Percentiles rank a stretch among this genome's conserved stretches.
Conservation (phyloP, 2,888 invertebrate species). For the Ophonus ardosiacus region DNA sequence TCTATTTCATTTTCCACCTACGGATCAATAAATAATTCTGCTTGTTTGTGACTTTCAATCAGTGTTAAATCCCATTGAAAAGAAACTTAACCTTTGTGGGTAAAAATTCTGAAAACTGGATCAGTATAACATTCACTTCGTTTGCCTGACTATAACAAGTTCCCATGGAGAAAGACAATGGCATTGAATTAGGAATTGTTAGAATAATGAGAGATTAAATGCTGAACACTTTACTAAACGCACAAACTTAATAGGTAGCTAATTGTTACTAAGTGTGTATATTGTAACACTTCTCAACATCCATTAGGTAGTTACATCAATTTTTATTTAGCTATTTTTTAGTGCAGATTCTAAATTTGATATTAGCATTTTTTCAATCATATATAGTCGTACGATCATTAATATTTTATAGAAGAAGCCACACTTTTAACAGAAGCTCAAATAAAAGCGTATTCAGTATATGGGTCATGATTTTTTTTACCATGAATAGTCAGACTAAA, state of each 20-base stretch:
- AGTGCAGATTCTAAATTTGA: too few species aligned
- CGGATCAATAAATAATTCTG: neutral
- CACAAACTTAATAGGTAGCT: neutral
- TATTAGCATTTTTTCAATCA: too few species aligned
- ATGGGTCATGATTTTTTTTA: too few species aligned
- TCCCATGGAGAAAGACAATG: constrained; percentile 27
- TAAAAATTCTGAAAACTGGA: constrained; percentile 49
- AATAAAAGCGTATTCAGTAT: too few species aligned
- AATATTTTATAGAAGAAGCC: too few species aligned
- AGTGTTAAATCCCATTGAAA: constrained; percentile 25
- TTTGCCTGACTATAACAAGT: constrained; percentile 34
- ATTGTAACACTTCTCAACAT: too few species aligned
- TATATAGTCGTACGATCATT: too few species aligned
- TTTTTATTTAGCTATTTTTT: too few species aligned
- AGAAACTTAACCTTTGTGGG: constrained; percentile 41
- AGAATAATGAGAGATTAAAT: neutral
- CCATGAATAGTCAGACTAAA: too few species aligned
- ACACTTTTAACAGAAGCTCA: too few species aligned
- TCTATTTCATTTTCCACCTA: neutral
- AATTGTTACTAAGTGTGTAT: neutral
- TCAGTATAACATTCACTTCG: constrained; percentile 53
- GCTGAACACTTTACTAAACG: neutral
- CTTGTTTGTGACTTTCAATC: constrained; percentile 9
- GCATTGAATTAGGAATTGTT: constrained; percentile 31
- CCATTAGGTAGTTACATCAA: too few species aligned